These are phyloP conservation scores for Tetramorium bicarinatum DNA, from an alignment of 2,888 invertebrate genomes.

Conservation along the genomic window DNA sequence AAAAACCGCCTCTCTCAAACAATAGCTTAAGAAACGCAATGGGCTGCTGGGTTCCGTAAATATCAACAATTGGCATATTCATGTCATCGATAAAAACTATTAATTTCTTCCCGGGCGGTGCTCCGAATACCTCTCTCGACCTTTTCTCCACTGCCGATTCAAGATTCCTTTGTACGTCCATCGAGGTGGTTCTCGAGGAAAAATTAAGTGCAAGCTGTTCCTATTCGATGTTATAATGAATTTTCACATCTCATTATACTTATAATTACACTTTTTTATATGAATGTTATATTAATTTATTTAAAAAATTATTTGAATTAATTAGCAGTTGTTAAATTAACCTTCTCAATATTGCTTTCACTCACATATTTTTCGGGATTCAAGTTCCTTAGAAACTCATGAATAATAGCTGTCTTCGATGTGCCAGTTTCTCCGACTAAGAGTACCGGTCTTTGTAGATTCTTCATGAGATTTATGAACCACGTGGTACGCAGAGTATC, in stretches of 20 bases:
- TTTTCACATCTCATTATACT: neutral
- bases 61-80: slow-evolving; percentile 97
- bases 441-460: slow-evolving; percentile 92
- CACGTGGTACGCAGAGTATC: slow-evolving; percentile 94
- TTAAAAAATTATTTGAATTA: neutral
- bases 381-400: slow-evolving; percentile 92
- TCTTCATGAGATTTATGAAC: slow-evolving; percentile 92
- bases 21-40: slow-evolving; percentile 96
- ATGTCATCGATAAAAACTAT: slow-evolving; percentile 97
- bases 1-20: slow-evolving; percentile 96
- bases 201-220: slow-evolving; percentile 95
- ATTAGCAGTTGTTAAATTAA: neutral
- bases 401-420: slow-evolving; percentile 96
- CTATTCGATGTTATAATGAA: slow-evolving; percentile 84
- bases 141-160: slow-evolving; percentile 96
- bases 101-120: slow-evolving; percentile 95
- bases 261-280: neutral
- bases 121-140: slow-evolving; percentile 96
- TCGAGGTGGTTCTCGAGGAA: slow-evolving; percentile 95
- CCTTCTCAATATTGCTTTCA: slow-evolving; percentile 58
- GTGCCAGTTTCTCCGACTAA: slow-evolving; percentile 97
- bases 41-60: slow-evolving; percentile 97
- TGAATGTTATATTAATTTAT: neutral
- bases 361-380: slow-evolving; percentile 90
- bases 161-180: slow-evolving; percentile 95